Evolutionary conservation across 2,888 invertebrate species (phyloP), one percentile per base, ranked within the genome.

Genomic region (Adela reaumurella): DNA sequence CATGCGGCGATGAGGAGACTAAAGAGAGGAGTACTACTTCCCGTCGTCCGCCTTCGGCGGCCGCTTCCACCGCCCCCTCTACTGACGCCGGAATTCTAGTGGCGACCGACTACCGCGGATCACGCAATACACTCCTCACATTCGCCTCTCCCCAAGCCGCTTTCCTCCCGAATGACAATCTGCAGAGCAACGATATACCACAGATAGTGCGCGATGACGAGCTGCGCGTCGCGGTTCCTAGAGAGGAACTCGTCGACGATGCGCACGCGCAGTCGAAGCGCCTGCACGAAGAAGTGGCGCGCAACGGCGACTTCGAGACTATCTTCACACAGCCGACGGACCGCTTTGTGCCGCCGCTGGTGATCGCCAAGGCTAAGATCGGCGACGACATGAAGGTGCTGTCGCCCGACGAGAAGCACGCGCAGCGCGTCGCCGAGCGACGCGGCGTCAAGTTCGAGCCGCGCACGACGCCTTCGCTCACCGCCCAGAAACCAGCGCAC

Each of bases 351-450:
- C 80, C 80, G 3, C 80, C 80, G 3, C 56, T 81, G 20, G 79
- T 81, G 2, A 81, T 81, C 74, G 80, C 80, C 19, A 80, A 78
- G 55, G 71, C 80, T 46, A 80, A 70, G 62, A 63, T 77, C 19
- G 73, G 72, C 54, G 70, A 79, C 52, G 80, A 80, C 49, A 78
- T 80, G 79, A 77, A 68, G 20, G 76, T 78, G 45, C 60, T 79
- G 52, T 77, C 80, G 3, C 59, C 79, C 58, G 63, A 78, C 66
- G 72, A 76, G 67, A 70, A 81, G 64, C 67, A 74, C 60, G 70
- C 73, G 18, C 73, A 82, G 60, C 70, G 74, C 24, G 24, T 8
- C 24, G 24, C 24, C 24, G 8, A n/a, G n/a, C n/a, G n/a, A n/a
- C n/a, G n/a, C n/a, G 5, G 24, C 24, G 24, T 24, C 24, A 4